Percentiles rank a stretch among this genome's conserved stretches.
Evolutionary conservation across 2,113 vertebrate genomes (phyloP).

Genomic region (Microtus richardsoni): DNA sequence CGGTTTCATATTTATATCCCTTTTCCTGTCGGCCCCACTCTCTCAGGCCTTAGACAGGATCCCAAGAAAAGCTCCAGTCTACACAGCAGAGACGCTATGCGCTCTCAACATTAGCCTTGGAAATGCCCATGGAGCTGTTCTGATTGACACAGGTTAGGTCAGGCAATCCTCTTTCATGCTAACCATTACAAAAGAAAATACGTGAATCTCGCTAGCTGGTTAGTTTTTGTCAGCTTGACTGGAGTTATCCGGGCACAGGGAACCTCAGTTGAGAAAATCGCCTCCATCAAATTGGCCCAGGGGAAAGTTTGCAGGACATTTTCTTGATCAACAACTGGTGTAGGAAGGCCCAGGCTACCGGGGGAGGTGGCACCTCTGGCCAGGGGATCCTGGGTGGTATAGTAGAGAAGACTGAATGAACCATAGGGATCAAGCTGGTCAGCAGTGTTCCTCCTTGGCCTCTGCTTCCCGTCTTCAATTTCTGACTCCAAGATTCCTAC

Average conservation of each 20-base stretch:
- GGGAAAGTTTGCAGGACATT: not conserved
- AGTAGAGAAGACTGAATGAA: not conserved
- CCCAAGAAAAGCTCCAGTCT: not conserved
- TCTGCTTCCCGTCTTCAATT: not conserved
- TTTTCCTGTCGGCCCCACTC: conserved; percentile 31
- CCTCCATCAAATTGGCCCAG: too few relatives aligned
- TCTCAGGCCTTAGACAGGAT: not conserved
- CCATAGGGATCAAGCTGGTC: not conserved
- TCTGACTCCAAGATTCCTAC: not conserved
- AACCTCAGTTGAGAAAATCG: not conserved
- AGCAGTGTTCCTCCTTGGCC: not conserved
- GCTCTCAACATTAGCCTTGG: not conserved
- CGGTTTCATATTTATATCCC: conserved; percentile 41
- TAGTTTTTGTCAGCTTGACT: not conserved
- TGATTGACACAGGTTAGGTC: not conserved
- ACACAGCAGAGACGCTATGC: not conserved
- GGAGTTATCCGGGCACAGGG: not conserved
- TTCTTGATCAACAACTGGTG: not conserved
- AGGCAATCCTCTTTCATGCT: not conserved
- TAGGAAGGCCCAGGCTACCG: not conserved
- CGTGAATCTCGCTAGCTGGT: not conserved
- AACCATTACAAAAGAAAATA: not conserved
- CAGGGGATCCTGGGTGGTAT: not conserved
- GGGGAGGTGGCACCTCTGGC: not conserved
- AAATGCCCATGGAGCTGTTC: not conserved